These are phyloP conservation scores for Hemaris fuciformis DNA, from an alignment of 2,888 invertebrate species.

Conservation along the genomic window DNA sequence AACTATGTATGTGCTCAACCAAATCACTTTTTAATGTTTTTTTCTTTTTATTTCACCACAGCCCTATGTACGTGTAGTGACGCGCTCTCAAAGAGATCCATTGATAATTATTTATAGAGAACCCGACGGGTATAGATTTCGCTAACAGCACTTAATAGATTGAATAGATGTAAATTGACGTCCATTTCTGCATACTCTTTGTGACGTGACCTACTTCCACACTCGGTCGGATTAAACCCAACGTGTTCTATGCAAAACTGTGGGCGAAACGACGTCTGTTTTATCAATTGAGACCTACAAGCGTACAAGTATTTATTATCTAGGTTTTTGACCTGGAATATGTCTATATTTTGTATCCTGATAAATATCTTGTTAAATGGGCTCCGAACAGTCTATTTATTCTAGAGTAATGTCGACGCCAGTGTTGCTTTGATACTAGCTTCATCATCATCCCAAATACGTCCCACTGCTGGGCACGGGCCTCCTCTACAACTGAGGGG, in stretches of 20 bases:
- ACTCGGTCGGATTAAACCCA: not conserved
- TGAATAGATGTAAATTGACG: slow-evolving; percentile 15
- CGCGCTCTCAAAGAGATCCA: slow-evolving; percentile 9
- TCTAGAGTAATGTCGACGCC: not conserved
- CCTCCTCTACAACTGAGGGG: no score
- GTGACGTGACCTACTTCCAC: not conserved
- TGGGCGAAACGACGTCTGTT: not conserved
- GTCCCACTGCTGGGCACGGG: no score
- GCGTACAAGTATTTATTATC: not conserved
- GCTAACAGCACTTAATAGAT: slow-evolving; percentile 14
- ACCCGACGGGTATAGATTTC: slow-evolving; percentile 14
- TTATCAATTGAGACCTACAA: not conserved
- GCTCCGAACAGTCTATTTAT: not conserved
- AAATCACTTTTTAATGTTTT: not conserved
- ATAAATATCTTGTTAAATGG: no score
- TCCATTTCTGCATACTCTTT: slow-evolving; percentile 6
- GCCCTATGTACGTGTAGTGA: not conserved
- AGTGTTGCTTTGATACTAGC: no score
- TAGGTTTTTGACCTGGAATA: not conserved
- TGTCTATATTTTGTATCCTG: no score
- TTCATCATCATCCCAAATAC: no score
- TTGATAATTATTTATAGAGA: slow-evolving; percentile 18
- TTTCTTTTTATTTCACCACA: not conserved
- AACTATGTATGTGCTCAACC: no score
- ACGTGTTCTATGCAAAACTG: not conserved